Evolutionary conservation across 2,113 vertebrate species (phyloP).

Genomic region (Thunnus maccoyii): DNA sequence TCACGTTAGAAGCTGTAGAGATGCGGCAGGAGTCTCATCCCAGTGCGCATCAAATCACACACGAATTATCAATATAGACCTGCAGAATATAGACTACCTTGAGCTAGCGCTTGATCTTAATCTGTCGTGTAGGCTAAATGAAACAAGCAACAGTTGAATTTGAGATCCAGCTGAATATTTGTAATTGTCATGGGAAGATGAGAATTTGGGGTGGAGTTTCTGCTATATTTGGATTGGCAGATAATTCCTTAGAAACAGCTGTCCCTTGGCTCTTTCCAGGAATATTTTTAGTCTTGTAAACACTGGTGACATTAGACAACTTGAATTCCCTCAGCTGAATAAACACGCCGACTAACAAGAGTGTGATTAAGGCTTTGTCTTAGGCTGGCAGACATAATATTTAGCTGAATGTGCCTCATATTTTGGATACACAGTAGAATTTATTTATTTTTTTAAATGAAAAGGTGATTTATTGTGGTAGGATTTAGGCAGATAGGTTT

Average conservation of each 20-base stretch:
- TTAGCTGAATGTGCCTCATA: slow-evolving; percentile 5
- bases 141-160: slow-evolving; percentile 1
- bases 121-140: not conserved
- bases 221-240: slow-evolving; percentile 47
- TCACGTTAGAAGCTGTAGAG: slow-evolving; percentile 25
- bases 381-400: not conserved
- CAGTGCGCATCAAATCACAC: not conserved
- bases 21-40: not conserved
- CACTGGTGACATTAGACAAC: slow-evolving; percentile 33
- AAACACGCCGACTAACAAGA: slow-evolving; percentile 40
- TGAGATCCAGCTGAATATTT: slow-evolving; percentile 10
- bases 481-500: slow-evolving; percentile 19
- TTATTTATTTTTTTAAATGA: slow-evolving; percentile 12
- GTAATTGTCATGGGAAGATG: not conserved
- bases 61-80: slow-evolving; percentile 12
- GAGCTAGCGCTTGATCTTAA: not conserved
- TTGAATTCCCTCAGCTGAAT: slow-evolving; percentile 57
- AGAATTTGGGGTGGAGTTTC: slow-evolving; percentile 3
- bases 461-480: slow-evolving; percentile 27
- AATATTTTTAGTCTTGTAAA: slow-evolving; percentile 61
- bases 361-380: not conserved
- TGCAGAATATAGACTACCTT: not conserved
- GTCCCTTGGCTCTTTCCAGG: slow-evolving; percentile 35
- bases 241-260: slow-evolving; percentile 56
- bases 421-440: not conserved